Percentiles rank a stretch among this genome's conserved stretches.
These are phyloP conservation scores for Onychorhynchus coronatus DNA, from an alignment of 2,113 vertebrate genomes.

Conservation along the genomic window DNA sequence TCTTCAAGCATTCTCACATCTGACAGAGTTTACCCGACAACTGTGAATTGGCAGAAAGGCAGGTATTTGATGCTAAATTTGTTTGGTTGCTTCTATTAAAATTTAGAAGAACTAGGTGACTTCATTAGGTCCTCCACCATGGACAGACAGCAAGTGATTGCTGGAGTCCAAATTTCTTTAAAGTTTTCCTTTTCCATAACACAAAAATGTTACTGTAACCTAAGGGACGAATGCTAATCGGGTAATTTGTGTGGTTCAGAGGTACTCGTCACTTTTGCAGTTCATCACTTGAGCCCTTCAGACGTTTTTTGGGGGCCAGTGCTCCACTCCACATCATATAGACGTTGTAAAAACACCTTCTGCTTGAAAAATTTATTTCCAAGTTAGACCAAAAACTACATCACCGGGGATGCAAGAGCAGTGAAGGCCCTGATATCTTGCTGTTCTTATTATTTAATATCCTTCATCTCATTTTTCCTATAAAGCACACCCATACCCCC, in stretches of 20 bases:
- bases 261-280: neutral
- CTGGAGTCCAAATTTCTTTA: neutral
- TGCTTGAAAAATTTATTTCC: neutral
- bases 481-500: too few species aligned
- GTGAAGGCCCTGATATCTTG: neutral
- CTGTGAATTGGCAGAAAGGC: neutral
- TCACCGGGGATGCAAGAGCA: neutral
- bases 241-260: neutral
- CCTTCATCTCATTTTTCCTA: neutral
- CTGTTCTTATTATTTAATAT: neutral
- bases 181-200: neutral
- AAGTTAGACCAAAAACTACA: neutral
- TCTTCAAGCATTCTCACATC: neutral
- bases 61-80: neutral
- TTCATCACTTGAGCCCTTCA: neutral
- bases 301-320: neutral
- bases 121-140: neutral
- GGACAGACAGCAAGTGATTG: neutral
- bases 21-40: neutral
- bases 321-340: neutral
- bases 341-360: neutral
- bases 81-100: neutral
- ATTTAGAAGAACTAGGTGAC: neutral
- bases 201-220: neutral
- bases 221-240: neutral